Base-by-base conservation (phyloP, 92 coral and sea anemone genomes). In the Bergia sp. region DNA sequence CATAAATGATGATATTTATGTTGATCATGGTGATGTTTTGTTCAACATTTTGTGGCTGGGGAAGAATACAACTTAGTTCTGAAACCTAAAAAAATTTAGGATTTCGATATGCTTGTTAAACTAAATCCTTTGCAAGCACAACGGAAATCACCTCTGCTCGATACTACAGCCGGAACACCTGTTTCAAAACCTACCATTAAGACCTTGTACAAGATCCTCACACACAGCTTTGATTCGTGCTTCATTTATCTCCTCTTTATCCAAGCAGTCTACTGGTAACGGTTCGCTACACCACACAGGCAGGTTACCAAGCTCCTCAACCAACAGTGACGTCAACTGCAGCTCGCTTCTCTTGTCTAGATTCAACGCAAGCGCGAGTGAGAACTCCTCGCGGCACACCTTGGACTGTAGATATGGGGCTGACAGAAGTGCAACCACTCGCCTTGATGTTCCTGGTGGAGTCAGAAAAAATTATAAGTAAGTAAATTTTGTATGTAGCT, bases 351-450 rank as follows among this genome's bases (percentile, higher is more conserved):
- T 88, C 67, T 88, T 85, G 73, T 93, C 96, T 86, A 92, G 80
- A 66, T 91, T 94, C 76, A 96, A 78, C 61, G 99, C 95, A 21
- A 93, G 78, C 4, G 96, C 96, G 69, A 96, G 71, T 8, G 95
- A 93, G 89, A 93, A 94, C 80, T 96, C 99, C 79, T 96, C 99
- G 40, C 92, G 90, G 78, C 99, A 96, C 38, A 96, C 94, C 84
- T 93, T 96, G 83, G 99, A 96, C 90, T 92, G 89, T 91, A 95
- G 88, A 86, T 96, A 96, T 82, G 96, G 95, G 36, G 94, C 85
- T 18, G 99, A 96, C 88, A 96, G 82, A 36, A 96, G 92, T 0
- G 96, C 95, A 65, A 96, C 73, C 76, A 94, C 83, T 76, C 93
- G 82, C 69, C 76, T 91, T 73, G 98, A 93, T 15, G 93, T 85